Percentiles rank a stretch among this genome's conserved stretches.
These are phyloP conservation scores for Blera fallax DNA, from an alignment of 2,888 invertebrate genomes.

Conservation along the genomic window DNA sequence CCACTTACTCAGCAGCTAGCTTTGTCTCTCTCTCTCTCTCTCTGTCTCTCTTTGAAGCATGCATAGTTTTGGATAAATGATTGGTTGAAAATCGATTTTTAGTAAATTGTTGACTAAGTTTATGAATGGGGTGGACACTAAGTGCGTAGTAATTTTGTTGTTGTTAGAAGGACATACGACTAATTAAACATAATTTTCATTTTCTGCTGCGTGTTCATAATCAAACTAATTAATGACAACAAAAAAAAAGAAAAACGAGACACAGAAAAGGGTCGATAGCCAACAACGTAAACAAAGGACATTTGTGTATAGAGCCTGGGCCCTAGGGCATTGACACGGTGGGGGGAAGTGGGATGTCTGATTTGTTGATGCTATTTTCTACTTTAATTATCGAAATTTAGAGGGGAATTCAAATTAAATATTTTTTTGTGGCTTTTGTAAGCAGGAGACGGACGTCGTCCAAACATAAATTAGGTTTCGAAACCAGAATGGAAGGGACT, in stretches of 20 bases:
- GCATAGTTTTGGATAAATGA: neutral
- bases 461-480: neutral
- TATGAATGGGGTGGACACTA: neutral
- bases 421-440: neutral
- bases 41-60: too few relatives aligned
- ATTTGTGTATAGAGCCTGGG: neutral
- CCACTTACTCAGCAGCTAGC: neutral
- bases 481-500: too few relatives aligned
- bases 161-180: neutral
- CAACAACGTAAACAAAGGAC: neutral
- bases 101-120: neutral
- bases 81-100: neutral
- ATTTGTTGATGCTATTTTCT: neutral
- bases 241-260: neutral
- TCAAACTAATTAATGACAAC: neutral
- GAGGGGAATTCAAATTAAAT: neutral
- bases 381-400: neutral
- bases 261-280: neutral
- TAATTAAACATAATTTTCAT: neutral
- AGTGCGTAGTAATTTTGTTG: neutral
- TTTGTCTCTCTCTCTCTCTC: too few relatives aligned
- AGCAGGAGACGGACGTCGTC: neutral
- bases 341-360: neutral
- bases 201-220: conserved; percentile 1
- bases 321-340: neutral